Evolutionary conservation across 1,140 invertebrate species (phyloP).

Genomic region (Drosophila aff.): DNA sequence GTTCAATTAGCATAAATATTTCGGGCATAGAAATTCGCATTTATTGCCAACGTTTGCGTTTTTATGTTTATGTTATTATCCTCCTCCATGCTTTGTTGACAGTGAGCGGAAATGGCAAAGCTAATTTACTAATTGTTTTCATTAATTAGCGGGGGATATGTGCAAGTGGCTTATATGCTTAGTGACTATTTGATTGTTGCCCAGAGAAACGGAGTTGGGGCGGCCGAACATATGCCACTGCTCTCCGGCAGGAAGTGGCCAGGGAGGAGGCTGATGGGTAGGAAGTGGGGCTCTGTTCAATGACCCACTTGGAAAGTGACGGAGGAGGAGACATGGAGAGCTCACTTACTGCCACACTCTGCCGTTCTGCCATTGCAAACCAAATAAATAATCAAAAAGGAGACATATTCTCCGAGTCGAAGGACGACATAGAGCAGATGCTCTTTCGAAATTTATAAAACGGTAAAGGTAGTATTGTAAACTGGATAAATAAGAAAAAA

Average conservation of each 20-base stretch:
- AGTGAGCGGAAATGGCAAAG: constrained; percentile 61
- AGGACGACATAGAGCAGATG: constrained; percentile 10
- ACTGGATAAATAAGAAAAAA: too few species aligned
- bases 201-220: constrained; percentile 5
- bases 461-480: background rate
- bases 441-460: constrained; percentile 6
- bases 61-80: constrained; percentile 77
- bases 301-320: constrained; percentile 58
- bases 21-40: constrained; percentile 64
- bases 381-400: constrained; percentile 32
- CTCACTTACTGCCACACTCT: constrained; percentile 32
- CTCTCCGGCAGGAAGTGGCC: constrained; percentile 15
- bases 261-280: background rate
- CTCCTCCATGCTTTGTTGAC: constrained; percentile 46
- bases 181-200: constrained; percentile 55
- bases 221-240: constrained; percentile 25
- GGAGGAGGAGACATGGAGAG: constrained; percentile 12
- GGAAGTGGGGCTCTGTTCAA: constrained; percentile 34
- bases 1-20: constrained; percentile 81
- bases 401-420: background rate
- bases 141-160: constrained; percentile 69
- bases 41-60: constrained; percentile 81
- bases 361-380: constrained; percentile 14
- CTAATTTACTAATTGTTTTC: constrained; percentile 83
- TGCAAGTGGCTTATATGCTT: constrained; percentile 52